Evolutionary conservation across 2,888 invertebrate genomes (phyloP), one percentile per base, ranked within the genome.

Genomic region (Thecocarcelia acutangulata): DNA sequence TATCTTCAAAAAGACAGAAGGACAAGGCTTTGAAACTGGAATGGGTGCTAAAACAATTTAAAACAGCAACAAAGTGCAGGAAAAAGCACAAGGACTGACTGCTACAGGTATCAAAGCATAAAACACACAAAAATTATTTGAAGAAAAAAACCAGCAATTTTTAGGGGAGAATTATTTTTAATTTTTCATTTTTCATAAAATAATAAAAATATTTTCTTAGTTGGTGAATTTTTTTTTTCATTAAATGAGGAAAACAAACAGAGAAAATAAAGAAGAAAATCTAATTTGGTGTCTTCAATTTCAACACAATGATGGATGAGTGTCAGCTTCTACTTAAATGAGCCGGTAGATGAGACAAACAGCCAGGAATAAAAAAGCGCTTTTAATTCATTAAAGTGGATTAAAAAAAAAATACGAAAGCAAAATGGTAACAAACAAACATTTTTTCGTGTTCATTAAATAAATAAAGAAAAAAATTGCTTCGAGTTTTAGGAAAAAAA

Each of bases 351-450:
- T 54, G 64, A 80, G 58, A 59, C 44, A 68, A 48, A 59, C 52
- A 24, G 12, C 11, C 40, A 33, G 11, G 24, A 40, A 50, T 12
- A 58, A 50, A 42, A 72, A 48, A 12, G 56, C 59, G 70, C 78
- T 78, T 82, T 82, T 82, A 82, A 82, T 82, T 82, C 82, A 82
- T 70, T 66, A 82, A 78, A 82, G 82, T 78, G 69, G 78, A 82
- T 82, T 82, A 82, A 80, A 61, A 58, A 72, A 64, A 59, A 2
- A 42, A 42, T 3, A 46, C 5, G 46, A n/a, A 46, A 17, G 15
- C 70, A 66, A 44, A 69, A 58, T 56, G 46, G 19, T 50, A 70
- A 77, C 64, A 81, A 81, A 77, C 52, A 68, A 33, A 28, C 21
- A 19, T 63, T 78, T 52, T 72, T 74, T 66, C 46, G 42, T 78